Percentiles rank a stretch among this genome's conserved stretches.
Evolutionary conservation across 2,888 invertebrate species (phyloP).

Genomic region (Phoenoteleia sp.): DNA sequence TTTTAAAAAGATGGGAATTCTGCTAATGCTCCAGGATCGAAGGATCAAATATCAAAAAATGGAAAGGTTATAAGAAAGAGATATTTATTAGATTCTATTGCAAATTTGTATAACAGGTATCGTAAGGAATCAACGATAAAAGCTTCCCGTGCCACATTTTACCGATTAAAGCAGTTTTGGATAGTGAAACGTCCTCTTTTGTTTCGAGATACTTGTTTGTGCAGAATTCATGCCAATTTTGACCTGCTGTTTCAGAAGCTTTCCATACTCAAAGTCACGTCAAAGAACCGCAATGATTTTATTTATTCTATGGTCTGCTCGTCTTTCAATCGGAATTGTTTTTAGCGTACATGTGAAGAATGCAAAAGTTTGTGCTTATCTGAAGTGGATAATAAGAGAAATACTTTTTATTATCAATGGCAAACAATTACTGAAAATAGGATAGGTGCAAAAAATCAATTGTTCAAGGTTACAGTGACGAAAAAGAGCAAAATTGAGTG

Average conservation of each 20-base stretch:
- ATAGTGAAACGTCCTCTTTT: conserved; percentile 39
- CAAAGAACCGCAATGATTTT: conserved; percentile 7
- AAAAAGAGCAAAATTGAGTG: conserved; percentile 11
- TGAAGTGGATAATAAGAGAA: not conserved
- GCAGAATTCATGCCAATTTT: conserved; percentile 55
- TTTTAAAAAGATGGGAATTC: conserved; percentile 64
- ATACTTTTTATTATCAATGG: conserved; percentile 37
- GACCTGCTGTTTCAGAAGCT: conserved; percentile 38
- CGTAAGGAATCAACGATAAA: conserved; percentile 33
- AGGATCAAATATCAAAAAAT: conserved; percentile 48
- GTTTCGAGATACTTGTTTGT: conserved; percentile 52
- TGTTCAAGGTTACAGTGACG: conserved; percentile 17
- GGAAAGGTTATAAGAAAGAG: conserved; percentile 36
- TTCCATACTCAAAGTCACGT: conserved; percentile 25
- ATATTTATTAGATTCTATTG: conserved; percentile 44
- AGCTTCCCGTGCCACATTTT: conserved; percentile 54
- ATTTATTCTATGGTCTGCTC: conserved; percentile 28
- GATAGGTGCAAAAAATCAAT: conserved; percentile 7
- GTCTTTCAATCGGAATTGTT: conserved; percentile 16
- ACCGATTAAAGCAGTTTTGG: conserved; percentile 57
- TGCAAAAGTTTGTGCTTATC: conserved; percentile 1
- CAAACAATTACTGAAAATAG: conserved; percentile 4
- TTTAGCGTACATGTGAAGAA: conserved; percentile 12
- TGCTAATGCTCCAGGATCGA: conserved; percentile 43
- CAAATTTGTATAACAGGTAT: conserved; percentile 58